Conservation (phyloP, 2,113 vertebrate species). For the Oryzias celebensis region DNA sequence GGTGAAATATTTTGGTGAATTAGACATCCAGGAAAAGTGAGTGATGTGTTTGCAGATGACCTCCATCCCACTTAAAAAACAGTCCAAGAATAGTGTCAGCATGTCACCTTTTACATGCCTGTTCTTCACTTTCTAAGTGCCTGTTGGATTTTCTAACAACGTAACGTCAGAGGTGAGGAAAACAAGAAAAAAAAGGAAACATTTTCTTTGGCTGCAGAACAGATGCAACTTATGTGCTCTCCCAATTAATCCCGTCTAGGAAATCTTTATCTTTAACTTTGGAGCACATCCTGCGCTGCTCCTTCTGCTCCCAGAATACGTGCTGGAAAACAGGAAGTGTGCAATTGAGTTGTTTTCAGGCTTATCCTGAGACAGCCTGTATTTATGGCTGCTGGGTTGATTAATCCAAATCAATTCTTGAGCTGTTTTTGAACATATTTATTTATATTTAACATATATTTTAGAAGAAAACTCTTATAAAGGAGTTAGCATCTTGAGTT, state of each 20-base stretch:
- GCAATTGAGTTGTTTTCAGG: conserved; percentile 67
- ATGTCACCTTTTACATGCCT: conserved; percentile 4
- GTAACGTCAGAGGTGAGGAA: not conserved
- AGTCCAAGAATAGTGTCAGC: not conserved
- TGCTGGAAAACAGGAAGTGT: conserved; percentile 76
- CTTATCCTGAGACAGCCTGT: conserved; percentile 59
- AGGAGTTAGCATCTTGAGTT: not conserved
- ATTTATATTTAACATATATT: too few relatives aligned
- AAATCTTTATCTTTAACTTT: conserved; percentile 63
- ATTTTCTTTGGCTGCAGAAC: conserved; percentile 16
- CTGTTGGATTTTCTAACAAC: not conserved
- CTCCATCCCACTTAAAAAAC: not conserved
- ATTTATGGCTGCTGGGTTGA: conserved; percentile 58
- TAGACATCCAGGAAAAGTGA: conserved; percentile 4
- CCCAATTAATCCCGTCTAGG: conserved; percentile 64
- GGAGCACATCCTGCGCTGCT: conserved; percentile 70
- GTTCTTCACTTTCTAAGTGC: too few relatives aligned
- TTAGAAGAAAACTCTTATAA: too few relatives aligned
- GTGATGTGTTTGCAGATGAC: conserved; percentile 15
- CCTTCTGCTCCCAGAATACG: conserved; percentile 62
- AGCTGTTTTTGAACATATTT: not conserved
- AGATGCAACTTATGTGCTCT: conserved; percentile 47
- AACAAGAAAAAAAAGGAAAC: conserved; percentile 21
- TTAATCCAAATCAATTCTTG: conserved; percentile 37
- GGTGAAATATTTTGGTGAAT: not conserved